Percentiles rank a stretch among this genome's conserved stretches.
These are phyloP conservation scores for Heterotis niloticus DNA, from an alignment of 2,113 vertebrate genomes.

Conservation along the genomic window DNA sequence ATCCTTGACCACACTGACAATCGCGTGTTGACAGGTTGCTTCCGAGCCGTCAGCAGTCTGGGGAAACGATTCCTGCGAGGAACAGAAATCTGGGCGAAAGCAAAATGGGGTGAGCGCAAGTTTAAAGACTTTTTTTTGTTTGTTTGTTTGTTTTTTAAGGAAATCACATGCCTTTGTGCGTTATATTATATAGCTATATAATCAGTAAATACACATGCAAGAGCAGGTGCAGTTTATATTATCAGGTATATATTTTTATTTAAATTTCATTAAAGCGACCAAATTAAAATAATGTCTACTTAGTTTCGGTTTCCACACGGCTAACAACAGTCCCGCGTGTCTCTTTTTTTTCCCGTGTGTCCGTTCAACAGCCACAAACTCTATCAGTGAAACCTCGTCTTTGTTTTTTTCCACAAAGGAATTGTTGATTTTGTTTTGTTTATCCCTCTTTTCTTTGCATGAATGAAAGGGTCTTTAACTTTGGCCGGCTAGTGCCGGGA, in stretches of 20 bases:
- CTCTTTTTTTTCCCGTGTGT: neutral
- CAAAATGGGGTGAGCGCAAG: neutral
- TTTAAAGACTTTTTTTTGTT: neutral
- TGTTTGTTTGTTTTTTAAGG: no score
- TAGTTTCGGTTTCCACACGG: neutral
- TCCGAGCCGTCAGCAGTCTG: neutral
- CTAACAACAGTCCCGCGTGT: neutral
- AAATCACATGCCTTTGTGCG: neutral
- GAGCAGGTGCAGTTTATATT: neutral
- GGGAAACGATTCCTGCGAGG: neutral
- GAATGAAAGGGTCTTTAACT: slow-evolving; percentile 63
- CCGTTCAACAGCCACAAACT: slow-evolving; percentile 12
- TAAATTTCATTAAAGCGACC: slow-evolving; percentile 7
- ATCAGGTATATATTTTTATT: neutral
- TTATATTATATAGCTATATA: neutral
- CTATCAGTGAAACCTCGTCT: slow-evolving; percentile 21
- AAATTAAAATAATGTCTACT: slow-evolving; percentile 13
- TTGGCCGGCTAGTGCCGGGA: slow-evolving; percentile 67
- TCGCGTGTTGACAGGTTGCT: slow-evolving; percentile 7
- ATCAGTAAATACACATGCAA: neutral
- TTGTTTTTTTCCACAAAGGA: neutral
- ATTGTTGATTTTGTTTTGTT: slow-evolving; percentile 62
- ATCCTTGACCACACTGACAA: no score
- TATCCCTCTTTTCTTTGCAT: slow-evolving; percentile 48
- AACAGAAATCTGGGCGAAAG: neutral